Evolutionary conservation across 2,797 vertebrate species (phyloP).

Genomic region (Dermochelys coriacea): DNA sequence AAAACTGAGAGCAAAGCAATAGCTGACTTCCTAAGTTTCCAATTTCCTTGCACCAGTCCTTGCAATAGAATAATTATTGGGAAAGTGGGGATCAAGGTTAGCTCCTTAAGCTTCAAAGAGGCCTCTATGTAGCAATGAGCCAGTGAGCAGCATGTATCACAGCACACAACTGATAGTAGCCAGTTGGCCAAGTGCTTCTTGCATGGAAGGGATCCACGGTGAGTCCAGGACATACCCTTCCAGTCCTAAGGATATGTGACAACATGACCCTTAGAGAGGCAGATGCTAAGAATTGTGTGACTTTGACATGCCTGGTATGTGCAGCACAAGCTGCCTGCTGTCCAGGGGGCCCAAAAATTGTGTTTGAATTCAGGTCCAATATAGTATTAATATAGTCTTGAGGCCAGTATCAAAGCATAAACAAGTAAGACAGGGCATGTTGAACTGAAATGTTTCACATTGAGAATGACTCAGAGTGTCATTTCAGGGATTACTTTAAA

Average conservation of each 20-base stretch:
- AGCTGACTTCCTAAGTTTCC: not conserved
- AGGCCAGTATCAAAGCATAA: not conserved
- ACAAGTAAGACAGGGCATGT: not conserved
- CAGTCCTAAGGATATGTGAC: not conserved
- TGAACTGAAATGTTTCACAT: not conserved
- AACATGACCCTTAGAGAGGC: not conserved
- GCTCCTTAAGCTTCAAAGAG: not conserved
- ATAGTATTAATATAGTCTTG: not conserved
- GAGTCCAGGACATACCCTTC: fast-evolving
- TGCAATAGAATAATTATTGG: not conserved
- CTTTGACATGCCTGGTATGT: not conserved
- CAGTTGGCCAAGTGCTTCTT: not conserved
- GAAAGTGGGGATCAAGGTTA: not conserved
- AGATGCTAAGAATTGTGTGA: fast-evolving
- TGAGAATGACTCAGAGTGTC: not conserved
- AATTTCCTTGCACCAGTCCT: not conserved
- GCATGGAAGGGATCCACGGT: not conserved
- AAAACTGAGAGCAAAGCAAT: not conserved
- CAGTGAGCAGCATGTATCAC: not conserved
- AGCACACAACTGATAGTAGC: not conserved
- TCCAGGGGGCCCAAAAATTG: not conserved
- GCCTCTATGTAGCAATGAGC: not conserved
- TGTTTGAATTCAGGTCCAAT: not conserved
- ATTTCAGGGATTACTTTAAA: not conserved
- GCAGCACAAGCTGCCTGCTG: fast-evolving